A percentile compares a stretch with the other conserved stretches of the same genome.
Evolutionary conservation across 2,113 vertebrate species (phyloP).

Genomic region (Nerophis lumbriciformis): DNA sequence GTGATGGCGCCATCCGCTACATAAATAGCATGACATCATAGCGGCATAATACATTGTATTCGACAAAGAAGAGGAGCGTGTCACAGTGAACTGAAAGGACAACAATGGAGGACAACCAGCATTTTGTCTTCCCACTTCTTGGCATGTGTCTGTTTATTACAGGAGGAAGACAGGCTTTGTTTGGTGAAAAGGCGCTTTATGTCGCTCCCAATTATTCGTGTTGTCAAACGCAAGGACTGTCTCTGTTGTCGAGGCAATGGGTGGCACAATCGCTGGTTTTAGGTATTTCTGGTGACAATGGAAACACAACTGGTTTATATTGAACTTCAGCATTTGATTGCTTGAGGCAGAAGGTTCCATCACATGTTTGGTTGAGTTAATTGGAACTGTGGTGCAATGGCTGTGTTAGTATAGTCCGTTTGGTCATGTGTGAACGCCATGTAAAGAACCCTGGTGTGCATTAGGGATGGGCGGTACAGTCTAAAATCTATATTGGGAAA

Average conservation of each 20-base stretch:
- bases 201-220: slow-evolving; percentile 1
- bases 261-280: neutral
- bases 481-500: no score
- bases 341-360: no score
- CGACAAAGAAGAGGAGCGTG: neutral
- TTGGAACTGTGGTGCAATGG: no score
- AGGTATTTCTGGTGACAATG: neutral
- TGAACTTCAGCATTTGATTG: no score
- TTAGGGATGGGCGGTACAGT: no score
- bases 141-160: neutral
- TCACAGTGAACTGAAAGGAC: neutral
- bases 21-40: neutral
- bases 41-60: neutral
- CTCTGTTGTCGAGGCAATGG: neutral
- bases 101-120: neutral
- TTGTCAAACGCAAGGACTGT: neutral
- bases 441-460: no score
- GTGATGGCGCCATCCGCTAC: neutral
- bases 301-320: no score
- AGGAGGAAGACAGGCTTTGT: neutral
- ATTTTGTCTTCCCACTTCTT: neutral
- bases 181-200: neutral
- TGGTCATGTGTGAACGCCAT: no score
- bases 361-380: no score
- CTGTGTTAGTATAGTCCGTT: no score